Evolutionary conservation across 23 tunicate species (phyloP), one percentile per base, ranked within the genome.

Genomic region (Styela clava): DNA sequence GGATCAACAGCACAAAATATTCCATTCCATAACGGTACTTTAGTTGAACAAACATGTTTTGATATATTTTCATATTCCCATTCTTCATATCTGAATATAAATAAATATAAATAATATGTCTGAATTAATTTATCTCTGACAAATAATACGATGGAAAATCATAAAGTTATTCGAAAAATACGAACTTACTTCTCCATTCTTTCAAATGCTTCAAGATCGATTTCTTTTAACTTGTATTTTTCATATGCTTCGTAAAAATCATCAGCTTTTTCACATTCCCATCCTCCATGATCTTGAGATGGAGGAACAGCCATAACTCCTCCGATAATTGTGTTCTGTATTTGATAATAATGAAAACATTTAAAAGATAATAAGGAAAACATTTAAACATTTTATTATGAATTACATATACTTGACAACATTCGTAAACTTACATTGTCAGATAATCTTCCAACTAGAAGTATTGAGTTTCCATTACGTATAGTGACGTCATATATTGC

Each of bases 401-500:
- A 5, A 44, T 44, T 44, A 44, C 12, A 44, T 44, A 44, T 44
- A 44, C 56, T n/a, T n/a, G n/a, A n/a, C n/a, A n/a, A n/a, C n/a
- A n/a, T n/a, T n/a, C n/a, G n/a, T n/a, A n/a, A n/a, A n/a, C n/a
- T 12, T 12, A 32, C 23, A 16, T 32, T 30, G 34, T 27, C 35
- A 3, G 34, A 3, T 71, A 71, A 12, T 30, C 29, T 71, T n/a
- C 32, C 37, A 16, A 33, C 32, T 29, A 71, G 16, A 71, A 86
- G 77, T 32, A 91, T 79, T 2, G 87, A 89, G 71, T 91, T 33
- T n/a, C 97, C 97, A 61, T 82, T 79, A 29, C 85, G 88, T 1
- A 91, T 91, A 24, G 97, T 87, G 25, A 83, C 97, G 76, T 91
- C 97, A 79, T 86, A 91, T 52, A 82, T 86, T 33, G 97, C 97